Conservation (phyloP, 2,888 invertebrate genomes). For the Drosophila mulleri region DNA sequence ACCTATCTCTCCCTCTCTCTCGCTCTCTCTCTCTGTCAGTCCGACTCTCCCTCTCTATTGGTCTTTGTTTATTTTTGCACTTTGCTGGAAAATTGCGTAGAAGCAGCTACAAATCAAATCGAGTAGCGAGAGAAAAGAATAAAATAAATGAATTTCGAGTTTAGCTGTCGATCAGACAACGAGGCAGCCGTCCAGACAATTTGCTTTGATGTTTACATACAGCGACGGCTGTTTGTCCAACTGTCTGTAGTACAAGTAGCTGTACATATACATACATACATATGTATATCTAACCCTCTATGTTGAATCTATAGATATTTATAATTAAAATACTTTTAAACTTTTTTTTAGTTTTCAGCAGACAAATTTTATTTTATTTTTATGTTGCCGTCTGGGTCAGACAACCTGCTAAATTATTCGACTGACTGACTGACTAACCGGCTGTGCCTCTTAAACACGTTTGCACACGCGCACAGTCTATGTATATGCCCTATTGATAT, state of each 20-base stretch:
- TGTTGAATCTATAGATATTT: slow-evolving; percentile 3
- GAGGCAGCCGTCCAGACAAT: slow-evolving; percentile 53
- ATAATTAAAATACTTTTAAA: slow-evolving; percentile 8
- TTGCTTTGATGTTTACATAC: slow-evolving; percentile 69
- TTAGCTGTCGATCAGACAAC: slow-evolving; percentile 58
- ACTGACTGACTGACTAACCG: slow-evolving; percentile 8
- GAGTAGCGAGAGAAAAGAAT: slow-evolving; percentile 25
- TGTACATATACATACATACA: neutral
- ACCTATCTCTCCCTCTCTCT: slow-evolving; percentile 17
- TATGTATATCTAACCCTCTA: neutral
- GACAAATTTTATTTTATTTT: slow-evolving; percentile 38
- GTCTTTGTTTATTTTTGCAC: slow-evolving; percentile 73
- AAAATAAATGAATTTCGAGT: slow-evolving; percentile 34
- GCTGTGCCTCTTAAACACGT: neutral
- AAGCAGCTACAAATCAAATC: slow-evolving; percentile 58
- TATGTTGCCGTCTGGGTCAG: slow-evolving; percentile 49
- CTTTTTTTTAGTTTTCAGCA: slow-evolving; percentile 56
- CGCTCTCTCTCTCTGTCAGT: slow-evolving; percentile 1
- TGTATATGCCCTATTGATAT: slow-evolving; percentile 27
- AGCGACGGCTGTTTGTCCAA: slow-evolving; percentile 37
- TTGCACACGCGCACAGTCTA: slow-evolving; percentile 33
- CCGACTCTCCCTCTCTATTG: slow-evolving; percentile 16
- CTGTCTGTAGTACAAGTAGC: slow-evolving; percentile 31
- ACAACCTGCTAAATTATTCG: slow-evolving; percentile 44
- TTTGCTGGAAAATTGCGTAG: slow-evolving; percentile 65